Percentiles rank a stretch among this genome's conserved stretches.
Evolutionary conservation across 2,113 vertebrate species (phyloP).

Genomic region (Ceyx cyanopectus): DNA sequence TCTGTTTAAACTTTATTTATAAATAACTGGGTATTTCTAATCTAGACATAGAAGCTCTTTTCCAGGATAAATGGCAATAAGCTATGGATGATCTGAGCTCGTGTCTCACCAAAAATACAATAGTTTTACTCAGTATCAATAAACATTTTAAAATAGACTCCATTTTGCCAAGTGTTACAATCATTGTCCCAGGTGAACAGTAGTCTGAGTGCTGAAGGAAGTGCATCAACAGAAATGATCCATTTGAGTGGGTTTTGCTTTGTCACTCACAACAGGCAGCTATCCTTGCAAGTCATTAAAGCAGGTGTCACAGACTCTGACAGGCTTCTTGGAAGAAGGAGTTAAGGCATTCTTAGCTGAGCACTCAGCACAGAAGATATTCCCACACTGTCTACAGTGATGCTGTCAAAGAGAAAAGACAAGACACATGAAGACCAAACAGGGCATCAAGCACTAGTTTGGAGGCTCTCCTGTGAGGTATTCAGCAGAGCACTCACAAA

Average conservation of each 20-base stretch:
- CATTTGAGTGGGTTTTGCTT: conserved; percentile 56
- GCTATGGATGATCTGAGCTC: conserved; percentile 74
- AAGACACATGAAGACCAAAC: neutral
- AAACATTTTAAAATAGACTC: conserved; percentile 79
- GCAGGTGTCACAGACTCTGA: conserved; percentile 94
- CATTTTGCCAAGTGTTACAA: conserved; percentile 79
- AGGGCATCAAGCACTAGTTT: neutral
- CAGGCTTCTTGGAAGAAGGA: conserved; percentile 97
- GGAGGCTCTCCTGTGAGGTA: too few species aligned
- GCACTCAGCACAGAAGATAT: conserved; percentile 97
- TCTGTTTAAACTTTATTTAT: conserved; percentile 85
- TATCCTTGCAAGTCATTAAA: conserved; percentile 95
- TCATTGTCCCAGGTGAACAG: conserved; percentile 79
- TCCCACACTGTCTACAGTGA: conserved; percentile 97
- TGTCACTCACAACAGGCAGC: conserved; percentile 39
- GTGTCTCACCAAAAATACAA: conserved; percentile 83
- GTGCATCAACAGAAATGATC: conserved; percentile 84
- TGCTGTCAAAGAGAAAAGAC: conserved; percentile 82
- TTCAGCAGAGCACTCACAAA: neutral
- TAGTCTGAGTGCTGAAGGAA: conserved; percentile 79
- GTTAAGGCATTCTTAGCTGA: conserved; percentile 93
- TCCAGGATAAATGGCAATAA: conserved; percentile 67
- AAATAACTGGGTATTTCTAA: conserved; percentile 75
- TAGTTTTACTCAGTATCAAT: conserved; percentile 77
- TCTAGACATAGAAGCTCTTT: conserved; percentile 78